These are phyloP conservation scores for Microvelia longipes DNA, from an alignment of 1,140 invertebrate genomes.

Conservation along the genomic window DNA sequence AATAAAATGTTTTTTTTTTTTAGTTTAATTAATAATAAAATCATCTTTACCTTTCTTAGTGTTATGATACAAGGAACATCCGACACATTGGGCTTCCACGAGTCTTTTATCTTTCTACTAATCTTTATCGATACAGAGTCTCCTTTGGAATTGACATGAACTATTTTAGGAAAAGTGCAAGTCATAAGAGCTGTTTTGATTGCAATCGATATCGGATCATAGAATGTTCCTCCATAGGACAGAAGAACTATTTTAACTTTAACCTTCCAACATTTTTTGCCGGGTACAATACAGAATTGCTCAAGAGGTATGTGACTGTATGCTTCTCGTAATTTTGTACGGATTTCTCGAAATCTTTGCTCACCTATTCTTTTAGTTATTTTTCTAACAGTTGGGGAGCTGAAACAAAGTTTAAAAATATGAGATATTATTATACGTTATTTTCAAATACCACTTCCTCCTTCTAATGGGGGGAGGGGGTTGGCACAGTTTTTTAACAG, in stretches of 20 bases:
- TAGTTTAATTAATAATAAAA: too few relatives aligned
- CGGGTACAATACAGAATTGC: conserved; percentile 5
- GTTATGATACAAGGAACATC: conserved; percentile 9
- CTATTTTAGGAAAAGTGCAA: conserved; percentile 5
- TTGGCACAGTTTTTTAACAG: too few relatives aligned
- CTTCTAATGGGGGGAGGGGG: too few relatives aligned
- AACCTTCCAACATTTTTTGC: conserved; percentile 10
- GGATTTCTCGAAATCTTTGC: conserved; percentile 6
- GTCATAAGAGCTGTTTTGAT: conserved; percentile 10
- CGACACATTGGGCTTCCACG: conserved; percentile 9
- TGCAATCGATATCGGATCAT: conserved; percentile 8
- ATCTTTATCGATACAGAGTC: conserved; percentile 5
- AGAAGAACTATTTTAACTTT: conserved; percentile 6
- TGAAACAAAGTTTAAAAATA: not conserved
- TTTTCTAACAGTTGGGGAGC: not conserved
- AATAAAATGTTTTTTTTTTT: too few relatives aligned
- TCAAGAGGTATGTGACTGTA: conserved; percentile 4
- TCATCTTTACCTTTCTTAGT: conserved; percentile 7
- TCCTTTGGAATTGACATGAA: conserved; percentile 2
- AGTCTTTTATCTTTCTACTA: conserved; percentile 5
- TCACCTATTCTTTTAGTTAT: conserved; percentile 7
- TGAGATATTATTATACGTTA: too few relatives aligned
- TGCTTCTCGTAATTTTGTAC: conserved; percentile 2
- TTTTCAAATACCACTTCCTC: too few relatives aligned
- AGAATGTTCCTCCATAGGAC: conserved; percentile 8